A percentile compares a stretch with the other conserved stretches of the same genome.
Conservation (phyloP, 2,797 vertebrate genomes). For the Anguilla obscura region DNA sequence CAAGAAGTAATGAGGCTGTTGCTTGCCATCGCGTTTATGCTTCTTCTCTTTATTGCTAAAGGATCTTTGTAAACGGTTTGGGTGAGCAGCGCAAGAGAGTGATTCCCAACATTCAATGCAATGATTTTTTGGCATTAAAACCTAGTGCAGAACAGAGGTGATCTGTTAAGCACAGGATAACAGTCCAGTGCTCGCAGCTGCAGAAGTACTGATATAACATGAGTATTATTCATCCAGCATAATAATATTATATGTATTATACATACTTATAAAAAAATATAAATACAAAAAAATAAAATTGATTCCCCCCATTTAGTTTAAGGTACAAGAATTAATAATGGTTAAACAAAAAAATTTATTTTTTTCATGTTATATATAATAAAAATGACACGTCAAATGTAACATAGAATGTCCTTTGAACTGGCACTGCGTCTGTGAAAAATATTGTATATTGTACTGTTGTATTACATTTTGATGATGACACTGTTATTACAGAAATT, state of each 20-base stretch:
- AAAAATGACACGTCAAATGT: not conserved
- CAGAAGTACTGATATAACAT: not conserved
- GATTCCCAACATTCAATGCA: not conserved
- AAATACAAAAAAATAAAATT: too few species aligned
- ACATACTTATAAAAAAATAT: not conserved
- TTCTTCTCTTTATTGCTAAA: not conserved
- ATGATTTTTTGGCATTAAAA: not conserved
- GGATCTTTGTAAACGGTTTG: not conserved
- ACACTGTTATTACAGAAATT: not conserved
- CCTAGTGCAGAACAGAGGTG: not conserved
- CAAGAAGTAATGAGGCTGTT: not conserved
- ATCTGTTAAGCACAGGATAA: not conserved
- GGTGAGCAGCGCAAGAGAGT: not conserved
- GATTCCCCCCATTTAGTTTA: too few species aligned
- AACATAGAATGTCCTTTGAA: not conserved
- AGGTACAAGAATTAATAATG: too few species aligned
- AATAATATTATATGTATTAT: not conserved
- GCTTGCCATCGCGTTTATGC: not conserved
- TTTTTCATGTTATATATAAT: not conserved
- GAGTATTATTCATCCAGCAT: not conserved
- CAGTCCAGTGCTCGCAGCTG: not conserved
- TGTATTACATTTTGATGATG: not conserved
- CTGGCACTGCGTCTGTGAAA: not conserved
- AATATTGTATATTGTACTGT: not conserved
- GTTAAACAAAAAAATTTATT: too few species aligned